A percentile compares a stretch with the other conserved stretches of the same genome.
Evolutionary conservation across 2,797 vertebrate genomes (phyloP).

Genomic region (Chrysocyon brachyurus): DNA sequence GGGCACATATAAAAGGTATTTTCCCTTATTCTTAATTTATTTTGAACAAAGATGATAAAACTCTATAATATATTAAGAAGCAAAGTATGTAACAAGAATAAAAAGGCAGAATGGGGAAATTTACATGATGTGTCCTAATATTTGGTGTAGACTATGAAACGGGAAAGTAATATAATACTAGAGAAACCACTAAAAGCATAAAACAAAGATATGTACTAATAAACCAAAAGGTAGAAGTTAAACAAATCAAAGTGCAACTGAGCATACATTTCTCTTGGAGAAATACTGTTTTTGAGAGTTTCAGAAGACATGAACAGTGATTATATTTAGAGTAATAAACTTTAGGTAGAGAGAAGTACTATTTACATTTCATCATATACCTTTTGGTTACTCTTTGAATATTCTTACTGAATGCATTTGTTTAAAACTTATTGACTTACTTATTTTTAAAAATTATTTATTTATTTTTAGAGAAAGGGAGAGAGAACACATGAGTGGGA

Average conservation of each 20-base stretch:
- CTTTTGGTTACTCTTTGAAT: not conserved
- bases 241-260: not conserved
- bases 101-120: not conserved
- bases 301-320: not conserved
- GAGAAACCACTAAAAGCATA: not conserved
- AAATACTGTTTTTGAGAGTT: not conserved
- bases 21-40: not conserved
- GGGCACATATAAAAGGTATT: not conserved
- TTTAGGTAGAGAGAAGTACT: not conserved
- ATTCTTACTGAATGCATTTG: not conserved
- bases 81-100: not conserved
- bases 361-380: not conserved
- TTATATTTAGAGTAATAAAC: not conserved
- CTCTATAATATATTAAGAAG: not conserved
- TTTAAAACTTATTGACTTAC: constrained; percentile 6
- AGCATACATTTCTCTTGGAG: not conserved
- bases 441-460: not conserved
- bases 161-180: not conserved
- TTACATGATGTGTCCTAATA: not conserved
- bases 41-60: not conserved
- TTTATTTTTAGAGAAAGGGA: not conserved
- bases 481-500: not conserved
- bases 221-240: not conserved
- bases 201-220: not conserved
- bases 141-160: not conserved